phyloP scores from a whole-genome alignment of 2,888 invertebrate species.

The Branchellion lobata region DNA sequence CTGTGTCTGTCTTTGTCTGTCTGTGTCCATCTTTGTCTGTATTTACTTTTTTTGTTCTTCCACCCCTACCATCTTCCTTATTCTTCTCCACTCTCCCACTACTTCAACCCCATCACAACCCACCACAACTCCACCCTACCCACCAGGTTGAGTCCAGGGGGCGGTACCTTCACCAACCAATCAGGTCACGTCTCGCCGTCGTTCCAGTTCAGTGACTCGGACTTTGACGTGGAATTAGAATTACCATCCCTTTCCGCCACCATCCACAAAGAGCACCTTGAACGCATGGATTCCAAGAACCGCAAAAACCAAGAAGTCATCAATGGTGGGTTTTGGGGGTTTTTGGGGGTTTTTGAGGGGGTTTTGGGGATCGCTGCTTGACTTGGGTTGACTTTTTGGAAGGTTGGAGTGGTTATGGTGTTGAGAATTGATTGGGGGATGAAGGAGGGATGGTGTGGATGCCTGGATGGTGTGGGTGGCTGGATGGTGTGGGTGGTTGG shows the following conservation, averaged over 20 bases:
- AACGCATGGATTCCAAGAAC: slow-evolving; percentile 75
- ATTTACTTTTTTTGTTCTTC: too few species aligned
- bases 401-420: background rate
- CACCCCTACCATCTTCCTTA: too few species aligned
- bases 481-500: too few species aligned
- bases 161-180: background rate
- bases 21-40: too few species aligned
- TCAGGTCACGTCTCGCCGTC: background rate
- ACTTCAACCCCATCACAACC: background rate
- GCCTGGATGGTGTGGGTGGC: too few species aligned
- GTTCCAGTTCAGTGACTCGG: slow-evolving; percentile 55
- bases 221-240: slow-evolving; percentile 68
- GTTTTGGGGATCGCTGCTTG: background rate
- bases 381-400: background rate
- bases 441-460: background rate
- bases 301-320: slow-evolving; percentile 88
- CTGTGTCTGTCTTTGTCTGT: too few species aligned
- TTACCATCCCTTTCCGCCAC: slow-evolving; percentile 78
- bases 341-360: background rate
- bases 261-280: slow-evolving; percentile 74
- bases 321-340: slow-evolving; percentile 69
- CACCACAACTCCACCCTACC: background rate
- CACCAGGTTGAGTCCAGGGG: background rate
- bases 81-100: background rate
- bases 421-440: background rate